Conservation (phyloP, 2,113 vertebrate species). For the Geococcyx californianus region DNA sequence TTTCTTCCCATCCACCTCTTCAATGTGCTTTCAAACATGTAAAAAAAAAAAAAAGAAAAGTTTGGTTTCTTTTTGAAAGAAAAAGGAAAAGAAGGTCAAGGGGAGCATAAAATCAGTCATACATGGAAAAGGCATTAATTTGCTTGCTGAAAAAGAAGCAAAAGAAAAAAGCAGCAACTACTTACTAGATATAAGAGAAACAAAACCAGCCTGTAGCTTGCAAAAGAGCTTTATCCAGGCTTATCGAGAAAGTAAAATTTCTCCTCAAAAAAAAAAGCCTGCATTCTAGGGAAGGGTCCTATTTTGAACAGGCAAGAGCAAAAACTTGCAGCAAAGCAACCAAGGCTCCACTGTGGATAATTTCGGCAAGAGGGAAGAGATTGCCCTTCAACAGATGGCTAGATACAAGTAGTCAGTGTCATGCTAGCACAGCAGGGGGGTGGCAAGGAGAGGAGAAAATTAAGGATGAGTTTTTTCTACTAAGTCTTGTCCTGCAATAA, state of each 20-base stretch:
- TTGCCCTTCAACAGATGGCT: conserved; percentile 17
- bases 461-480: background rate
- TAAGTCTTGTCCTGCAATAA: background rate
- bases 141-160: conserved; percentile 14
- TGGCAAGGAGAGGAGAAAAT: accelerated
- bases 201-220: conserved; percentile 12
- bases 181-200: conserved; percentile 34
- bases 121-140: background rate
- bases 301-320: conserved; percentile 38
- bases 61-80: background rate
- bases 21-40: conserved; percentile 6
- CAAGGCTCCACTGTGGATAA: conserved; percentile 42
- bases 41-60: background rate
- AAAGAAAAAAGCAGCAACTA: background rate
- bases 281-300: background rate
- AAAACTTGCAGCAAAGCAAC: background rate
- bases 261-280: background rate
- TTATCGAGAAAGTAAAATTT: background rate
- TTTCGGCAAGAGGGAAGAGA: conserved; percentile 20
- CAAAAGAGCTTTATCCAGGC: conserved; percentile 22
- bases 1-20: background rate
- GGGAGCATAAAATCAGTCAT: conserved; percentile 30
- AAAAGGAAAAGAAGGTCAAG: conserved; percentile 34
- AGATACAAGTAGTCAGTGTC: background rate
- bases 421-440: background rate